Conservation (phyloP, 2,797 vertebrate genomes). For the Lutjanus argentimaculatus region DNA sequence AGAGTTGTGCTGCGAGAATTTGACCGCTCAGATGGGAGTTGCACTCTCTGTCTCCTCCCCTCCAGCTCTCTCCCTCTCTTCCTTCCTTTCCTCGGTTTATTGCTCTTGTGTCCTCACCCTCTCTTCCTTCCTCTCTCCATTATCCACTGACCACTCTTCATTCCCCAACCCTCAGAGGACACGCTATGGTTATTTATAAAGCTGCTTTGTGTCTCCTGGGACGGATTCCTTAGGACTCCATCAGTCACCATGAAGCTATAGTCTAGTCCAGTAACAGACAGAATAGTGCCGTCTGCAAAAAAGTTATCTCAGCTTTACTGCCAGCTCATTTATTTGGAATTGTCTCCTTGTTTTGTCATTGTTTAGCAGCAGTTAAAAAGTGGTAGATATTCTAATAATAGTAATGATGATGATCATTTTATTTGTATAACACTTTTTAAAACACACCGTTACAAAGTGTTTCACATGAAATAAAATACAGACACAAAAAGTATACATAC, state of each 20-base stretch:
- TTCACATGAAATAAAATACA: too few relatives aligned
- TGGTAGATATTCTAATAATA: neutral
- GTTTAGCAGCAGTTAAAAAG: too few relatives aligned
- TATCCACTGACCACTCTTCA: slow-evolving; percentile 62
- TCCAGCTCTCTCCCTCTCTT: neutral
- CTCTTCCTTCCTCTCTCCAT: slow-evolving; percentile 44
- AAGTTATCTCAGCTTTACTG: neutral
- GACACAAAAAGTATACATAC: too few relatives aligned
- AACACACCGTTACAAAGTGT: too few relatives aligned
- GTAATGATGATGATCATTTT: too few relatives aligned
- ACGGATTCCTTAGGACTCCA: slow-evolving; percentile 46
- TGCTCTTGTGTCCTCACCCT: slow-evolving; percentile 29
- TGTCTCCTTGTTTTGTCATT: slow-evolving; percentile 2
- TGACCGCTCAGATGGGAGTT: slow-evolving; percentile 53
- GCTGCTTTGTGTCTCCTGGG: slow-evolving; percentile 53
- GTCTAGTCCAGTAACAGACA: slow-evolving; percentile 24
- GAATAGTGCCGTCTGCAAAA: slow-evolving; percentile 16
- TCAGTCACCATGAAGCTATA: slow-evolving; percentile 43
- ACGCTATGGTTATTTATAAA: slow-evolving; percentile 73
- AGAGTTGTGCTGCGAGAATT: slow-evolving; percentile 59
- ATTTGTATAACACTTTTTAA: too few relatives aligned
- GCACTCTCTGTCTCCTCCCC: slow-evolving; percentile 20
- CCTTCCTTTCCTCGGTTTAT: slow-evolving; percentile 21
- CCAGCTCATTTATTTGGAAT: slow-evolving; percentile 3
- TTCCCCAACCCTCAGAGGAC: slow-evolving; percentile 72